Evolutionary conservation across 2,797 vertebrate species (phyloP).

Genomic region (Linurgus olivaceus): DNA sequence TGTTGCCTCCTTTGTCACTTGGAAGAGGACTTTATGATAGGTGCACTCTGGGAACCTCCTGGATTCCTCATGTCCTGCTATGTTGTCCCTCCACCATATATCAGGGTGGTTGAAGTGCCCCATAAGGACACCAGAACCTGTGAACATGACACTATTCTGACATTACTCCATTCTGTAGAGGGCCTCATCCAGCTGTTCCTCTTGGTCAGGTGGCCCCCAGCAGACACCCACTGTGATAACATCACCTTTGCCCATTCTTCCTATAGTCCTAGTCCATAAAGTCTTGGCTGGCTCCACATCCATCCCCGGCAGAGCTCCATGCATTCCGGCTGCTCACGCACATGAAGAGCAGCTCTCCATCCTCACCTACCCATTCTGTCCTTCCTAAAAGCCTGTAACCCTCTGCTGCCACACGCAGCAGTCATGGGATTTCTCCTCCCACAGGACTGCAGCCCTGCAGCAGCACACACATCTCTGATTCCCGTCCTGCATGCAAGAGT

Average conservation of each 20-base stretch:
- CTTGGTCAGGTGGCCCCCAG: not conserved
- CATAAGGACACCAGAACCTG: not conserved
- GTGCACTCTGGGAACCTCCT: not conserved
- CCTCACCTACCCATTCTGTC: not conserved
- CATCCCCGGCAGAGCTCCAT: not conserved
- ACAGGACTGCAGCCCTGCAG: not conserved
- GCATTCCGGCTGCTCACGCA: not conserved
- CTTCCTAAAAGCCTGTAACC: not conserved
- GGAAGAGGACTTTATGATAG: not conserved
- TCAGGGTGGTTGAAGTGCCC: not conserved
- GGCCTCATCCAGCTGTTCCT: not conserved
- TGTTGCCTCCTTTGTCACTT: not conserved
- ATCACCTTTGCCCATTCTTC: not conserved
- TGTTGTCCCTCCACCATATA: not conserved
- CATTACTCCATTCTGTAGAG: not conserved
- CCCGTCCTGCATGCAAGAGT: not conserved
- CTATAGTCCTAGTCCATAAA: not conserved
- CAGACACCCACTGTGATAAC: not conserved
- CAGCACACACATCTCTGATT: not conserved
- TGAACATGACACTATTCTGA: not conserved
- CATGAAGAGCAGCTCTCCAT: not conserved
- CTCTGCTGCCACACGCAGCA: not conserved
- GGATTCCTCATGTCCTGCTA: not conserved
- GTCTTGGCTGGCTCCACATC: not conserved
- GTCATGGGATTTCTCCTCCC: not conserved